Evolutionary conservation across 2,888 invertebrate species (phyloP).

Genomic region (Drosophila suboccidentalis): DNA sequence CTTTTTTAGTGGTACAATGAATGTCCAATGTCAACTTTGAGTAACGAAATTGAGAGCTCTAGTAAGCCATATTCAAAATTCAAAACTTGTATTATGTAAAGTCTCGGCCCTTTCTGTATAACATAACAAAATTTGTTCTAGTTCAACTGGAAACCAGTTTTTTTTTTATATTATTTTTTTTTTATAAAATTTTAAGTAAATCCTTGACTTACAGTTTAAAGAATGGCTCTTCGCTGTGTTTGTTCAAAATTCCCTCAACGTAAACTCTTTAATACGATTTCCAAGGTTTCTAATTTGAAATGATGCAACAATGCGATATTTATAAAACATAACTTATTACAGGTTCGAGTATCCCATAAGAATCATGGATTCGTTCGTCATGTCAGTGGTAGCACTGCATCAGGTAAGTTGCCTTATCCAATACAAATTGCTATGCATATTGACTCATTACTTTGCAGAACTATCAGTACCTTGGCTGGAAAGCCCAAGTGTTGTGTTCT

Average conservation of each 20-base stretch:
- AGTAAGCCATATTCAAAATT: background rate
- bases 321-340: background rate
- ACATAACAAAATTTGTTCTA: background rate
- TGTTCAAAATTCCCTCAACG: background rate
- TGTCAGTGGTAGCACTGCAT: constrained; percentile 4
- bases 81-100: background rate
- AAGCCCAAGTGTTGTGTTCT: constrained; percentile 11
- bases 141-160: background rate
- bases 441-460: background rate
- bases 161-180: background rate
- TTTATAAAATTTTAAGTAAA: constrained; percentile 1
- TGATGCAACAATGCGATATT: background rate
- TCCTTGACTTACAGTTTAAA: background rate
- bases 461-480: constrained; percentile 3
- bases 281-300: background rate
- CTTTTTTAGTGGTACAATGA: too few species aligned
- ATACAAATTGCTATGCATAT: background rate
- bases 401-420: background rate
- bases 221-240: constrained; percentile 6
- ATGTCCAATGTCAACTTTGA: too few species aligned
- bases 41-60: background rate
- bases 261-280: background rate
- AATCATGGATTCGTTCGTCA: background rate
- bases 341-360: background rate
- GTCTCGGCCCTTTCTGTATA: background rate